Evolutionary conservation across 2,888 invertebrate genomes (phyloP).

Genomic region (Sialis fuliginosa): DNA sequence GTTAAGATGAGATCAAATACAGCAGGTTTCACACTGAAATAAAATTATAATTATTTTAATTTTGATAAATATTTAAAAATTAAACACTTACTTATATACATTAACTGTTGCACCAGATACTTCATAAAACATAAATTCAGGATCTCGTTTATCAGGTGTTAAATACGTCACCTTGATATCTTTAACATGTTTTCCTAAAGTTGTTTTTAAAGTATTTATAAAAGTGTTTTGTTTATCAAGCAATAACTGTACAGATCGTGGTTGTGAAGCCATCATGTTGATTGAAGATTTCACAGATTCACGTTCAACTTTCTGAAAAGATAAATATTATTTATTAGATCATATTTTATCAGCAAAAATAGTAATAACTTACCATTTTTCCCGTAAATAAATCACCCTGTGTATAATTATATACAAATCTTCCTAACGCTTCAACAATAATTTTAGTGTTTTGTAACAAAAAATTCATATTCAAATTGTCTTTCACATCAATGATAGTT

Average conservation of each 20-base stretch:
- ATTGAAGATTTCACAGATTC: slow-evolving; percentile 59
- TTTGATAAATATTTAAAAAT: not conserved
- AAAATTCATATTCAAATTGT: slow-evolving; percentile 34
- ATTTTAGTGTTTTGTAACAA: slow-evolving; percentile 50
- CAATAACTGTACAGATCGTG: slow-evolving; percentile 59
- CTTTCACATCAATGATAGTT: slow-evolving; percentile 43
- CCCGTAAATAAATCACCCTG: slow-evolving; percentile 50
- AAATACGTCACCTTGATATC: slow-evolving; percentile 55
- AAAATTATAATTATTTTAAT: slow-evolving; percentile 2
- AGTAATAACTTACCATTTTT: slow-evolving; percentile 41
- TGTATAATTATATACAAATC: slow-evolving; percentile 57
- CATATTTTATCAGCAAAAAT: not conserved
- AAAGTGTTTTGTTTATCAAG: slow-evolving; percentile 45
- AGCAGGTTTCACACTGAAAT: slow-evolving; percentile 87
- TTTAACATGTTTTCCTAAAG: slow-evolving; percentile 55
- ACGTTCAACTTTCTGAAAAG: slow-evolving; percentile 52
- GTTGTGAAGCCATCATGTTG: slow-evolving; percentile 49
- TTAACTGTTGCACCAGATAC: slow-evolving; percentile 61
- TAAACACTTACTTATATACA: slow-evolving; percentile 59
- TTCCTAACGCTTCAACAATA: slow-evolving; percentile 71
- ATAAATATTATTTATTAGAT: slow-evolving; percentile 3
- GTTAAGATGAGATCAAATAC: slow-evolving; percentile 93
- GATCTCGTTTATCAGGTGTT: slow-evolving; percentile 69
- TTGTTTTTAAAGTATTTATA: slow-evolving; percentile 51
- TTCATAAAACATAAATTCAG: slow-evolving; percentile 83